Evolutionary conservation across 2,113 vertebrate species (phyloP), one percentile per base, ranked within the genome.

Genomic region (Siphamia tubifer): DNA sequence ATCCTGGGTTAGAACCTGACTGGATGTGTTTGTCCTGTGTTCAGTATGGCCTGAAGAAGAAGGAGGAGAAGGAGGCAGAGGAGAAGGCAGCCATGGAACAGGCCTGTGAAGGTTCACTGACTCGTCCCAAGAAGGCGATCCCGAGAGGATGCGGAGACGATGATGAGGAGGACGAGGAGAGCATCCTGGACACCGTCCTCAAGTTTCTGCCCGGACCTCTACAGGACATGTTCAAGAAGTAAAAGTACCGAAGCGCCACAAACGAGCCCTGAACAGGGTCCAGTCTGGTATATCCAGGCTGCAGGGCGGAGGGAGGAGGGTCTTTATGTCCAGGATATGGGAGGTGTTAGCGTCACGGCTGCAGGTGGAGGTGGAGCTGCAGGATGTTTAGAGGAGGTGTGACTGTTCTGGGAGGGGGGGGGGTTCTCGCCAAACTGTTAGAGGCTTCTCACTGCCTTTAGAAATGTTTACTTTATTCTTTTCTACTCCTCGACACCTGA

Each of bases 161-260:
- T 0, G 96, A 98, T 0, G 97, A 98, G 0, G 97, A 98, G 3
- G 97, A 98, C 0, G 95, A 96, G 21, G 97, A 98, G 86, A 98
- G 98, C 92, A 98, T 99, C 90, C 93, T 99, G 49, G 98, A 98
- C 93, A 98, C 98, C 2, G 96, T 99, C 69, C 96, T 99, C 85
- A 99, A 99, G 90, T 99, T 96, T 74, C 95, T 99, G 77, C 98
- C 98, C 0, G 97, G 98, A 68, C 97, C 96, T 0, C 93, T 99
- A 71, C 98, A 98, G 90, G 98, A 99, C 93, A 98, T 99, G 95
- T 98, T 99, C 90, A 98, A 98, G 93, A 99, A 99, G 94, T 99
- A 95, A 94, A 85, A 49, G 13, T 31, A 30, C 61, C 2, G 19
- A 57, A 11, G 2, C 20, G 91, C 66, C 40, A 56, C 39, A 57